Evolutionary conservation across 2,888 invertebrate species (phyloP), one percentile per base, ranked within the genome.

Genomic region (Conchocele bisecta): DNA sequence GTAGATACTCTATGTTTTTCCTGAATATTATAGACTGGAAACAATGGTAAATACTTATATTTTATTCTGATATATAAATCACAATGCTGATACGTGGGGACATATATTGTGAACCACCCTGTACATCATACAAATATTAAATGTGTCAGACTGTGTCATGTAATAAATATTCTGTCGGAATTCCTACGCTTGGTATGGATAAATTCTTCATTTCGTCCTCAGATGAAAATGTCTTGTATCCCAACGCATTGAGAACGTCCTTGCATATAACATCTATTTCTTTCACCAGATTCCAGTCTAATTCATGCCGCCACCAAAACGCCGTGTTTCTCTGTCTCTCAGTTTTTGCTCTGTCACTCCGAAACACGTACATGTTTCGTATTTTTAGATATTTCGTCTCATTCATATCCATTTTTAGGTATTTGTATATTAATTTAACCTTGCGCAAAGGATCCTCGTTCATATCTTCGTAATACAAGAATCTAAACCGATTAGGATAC

Each of bases 381-480:
- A 65, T 42, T n/a, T 20, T 17, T 22, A 22, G 9, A 26, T 37
- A 71, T 17, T 54, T 39, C 20, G 28, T 39, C 35, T 46, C 48
- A 37, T 65, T 29, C 26, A 65, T 48, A 48, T 39, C 15, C 70
- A 71, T 71, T 9, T 65, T 65, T 26, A 65, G 31, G 51, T 58
- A 64, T 48, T 48, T 59, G 28, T 59, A 71, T 24, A 71, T 50
- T 20, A n/a, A 15, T 60, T 71, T 60, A 1, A 59, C 59, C 53
- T 71, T 71, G n/a, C 56, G 50, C 1, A 60, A 48, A 4, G 65
- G 57, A 26, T 58, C 54, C 3, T 44, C 46, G 26, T 51, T 51
- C 13, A 70, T 39, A 22, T 64, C 70, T 64, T 70, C 70, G 24
- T 70, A 64, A 17, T 44, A 64, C 7, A 70, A 26, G 37, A 70